Evolutionary conservation across 2,797 vertebrate genomes (phyloP).

Genomic region (Sebastes steindachneri): DNA sequence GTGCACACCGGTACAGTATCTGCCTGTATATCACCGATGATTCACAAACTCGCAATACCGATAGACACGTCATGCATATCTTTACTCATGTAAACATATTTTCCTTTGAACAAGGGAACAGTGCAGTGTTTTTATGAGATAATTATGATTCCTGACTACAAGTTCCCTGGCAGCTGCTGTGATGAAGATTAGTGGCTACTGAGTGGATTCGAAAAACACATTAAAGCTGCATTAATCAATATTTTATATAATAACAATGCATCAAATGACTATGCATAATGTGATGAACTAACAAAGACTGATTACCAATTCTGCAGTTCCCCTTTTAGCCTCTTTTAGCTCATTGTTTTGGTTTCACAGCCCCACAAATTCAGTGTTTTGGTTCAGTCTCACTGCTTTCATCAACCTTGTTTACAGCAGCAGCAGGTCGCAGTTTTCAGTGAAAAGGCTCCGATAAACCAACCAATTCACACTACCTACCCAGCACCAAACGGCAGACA

Average conservation of each 20-base stretch:
- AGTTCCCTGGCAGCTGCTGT: not conserved
- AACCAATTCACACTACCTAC: not conserved
- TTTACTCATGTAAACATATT: not conserved
- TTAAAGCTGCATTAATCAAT: not conserved
- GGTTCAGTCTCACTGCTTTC: not conserved
- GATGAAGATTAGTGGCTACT: slow-evolving; percentile 6
- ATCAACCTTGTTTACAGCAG: not conserved
- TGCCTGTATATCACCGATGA: not conserved
- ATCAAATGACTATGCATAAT: not conserved
- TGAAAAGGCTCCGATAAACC: not conserved
- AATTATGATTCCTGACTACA: slow-evolving; percentile 11
- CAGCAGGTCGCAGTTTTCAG: not conserved
- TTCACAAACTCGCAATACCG: not conserved
- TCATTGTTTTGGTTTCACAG: not conserved
- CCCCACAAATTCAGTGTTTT: not conserved
- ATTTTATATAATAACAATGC: not conserved
- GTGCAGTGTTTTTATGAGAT: not conserved
- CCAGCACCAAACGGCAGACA: not conserved
- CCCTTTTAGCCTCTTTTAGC: not conserved
- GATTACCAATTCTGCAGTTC: not conserved
- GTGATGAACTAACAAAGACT: slow-evolving; percentile 1
- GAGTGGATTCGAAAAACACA: slow-evolving; percentile 16
- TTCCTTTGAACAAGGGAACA: slow-evolving; percentile 5
- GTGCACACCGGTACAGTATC: not conserved
- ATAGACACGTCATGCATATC: not conserved